Evolutionary conservation across 2,797 vertebrate species (phyloP).

Genomic region (Urocyon cinereoargenteus): DNA sequence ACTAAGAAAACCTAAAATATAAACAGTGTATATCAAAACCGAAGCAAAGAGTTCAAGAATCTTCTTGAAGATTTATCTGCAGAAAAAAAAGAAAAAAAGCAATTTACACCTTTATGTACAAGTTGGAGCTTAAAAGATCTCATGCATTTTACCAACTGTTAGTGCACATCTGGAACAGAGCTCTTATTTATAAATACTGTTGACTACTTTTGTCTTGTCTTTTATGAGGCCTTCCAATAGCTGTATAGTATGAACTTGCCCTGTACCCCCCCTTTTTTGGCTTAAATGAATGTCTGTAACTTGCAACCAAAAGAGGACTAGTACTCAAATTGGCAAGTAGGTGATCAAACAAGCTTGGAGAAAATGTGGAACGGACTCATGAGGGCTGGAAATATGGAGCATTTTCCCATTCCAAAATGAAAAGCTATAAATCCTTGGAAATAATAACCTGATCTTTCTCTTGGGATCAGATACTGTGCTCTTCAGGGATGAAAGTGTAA

Average conservation of each 20-base stretch:
- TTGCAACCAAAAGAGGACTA: neutral
- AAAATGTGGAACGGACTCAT: neutral
- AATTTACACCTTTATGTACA: neutral
- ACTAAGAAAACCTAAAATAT: neutral
- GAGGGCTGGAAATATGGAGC: neutral
- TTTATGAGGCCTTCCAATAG: neutral
- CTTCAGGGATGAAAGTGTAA: neutral
- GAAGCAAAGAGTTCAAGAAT: neutral
- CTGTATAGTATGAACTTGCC: neutral
- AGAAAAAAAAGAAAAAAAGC: neutral
- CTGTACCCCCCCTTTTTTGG: accelerated
- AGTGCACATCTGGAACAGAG: neutral
- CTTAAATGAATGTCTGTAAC: neutral
- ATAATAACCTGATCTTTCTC: neutral
- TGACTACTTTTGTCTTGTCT: neutral
- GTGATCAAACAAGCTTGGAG: neutral
- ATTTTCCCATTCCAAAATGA: neutral
- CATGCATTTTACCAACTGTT: neutral
- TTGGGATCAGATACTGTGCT: neutral
- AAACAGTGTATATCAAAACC: neutral
- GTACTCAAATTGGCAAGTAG: neutral
- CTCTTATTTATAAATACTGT: neutral
- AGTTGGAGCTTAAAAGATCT: neutral
- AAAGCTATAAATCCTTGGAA: neutral
- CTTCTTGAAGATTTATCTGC: neutral